Evolutionary conservation across 2,797 vertebrate species (phyloP).

Genomic region (Aplochiton taeniatus): DNA sequence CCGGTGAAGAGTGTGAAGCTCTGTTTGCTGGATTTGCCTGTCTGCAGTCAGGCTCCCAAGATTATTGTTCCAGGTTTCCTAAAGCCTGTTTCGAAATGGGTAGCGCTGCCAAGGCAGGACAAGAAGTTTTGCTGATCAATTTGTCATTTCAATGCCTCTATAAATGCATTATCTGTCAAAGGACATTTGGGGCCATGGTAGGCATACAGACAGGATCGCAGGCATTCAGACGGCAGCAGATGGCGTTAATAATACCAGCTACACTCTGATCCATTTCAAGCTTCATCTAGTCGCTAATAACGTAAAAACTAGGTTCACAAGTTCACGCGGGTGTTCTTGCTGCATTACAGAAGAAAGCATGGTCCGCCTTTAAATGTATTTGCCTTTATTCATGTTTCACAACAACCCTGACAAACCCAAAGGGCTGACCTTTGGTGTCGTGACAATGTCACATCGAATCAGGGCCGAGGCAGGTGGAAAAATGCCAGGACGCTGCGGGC

Average conservation of each 20-base stretch:
- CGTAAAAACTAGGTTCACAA: too few species aligned
- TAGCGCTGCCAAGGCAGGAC: conserved; percentile 12
- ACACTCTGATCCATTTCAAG: too few species aligned
- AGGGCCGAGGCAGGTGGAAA: neutral
- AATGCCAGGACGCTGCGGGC: conserved; percentile 5
- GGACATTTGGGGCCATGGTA: neutral
- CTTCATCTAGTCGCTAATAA: too few species aligned
- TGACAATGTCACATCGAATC: neutral
- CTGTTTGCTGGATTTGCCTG: conserved; percentile 8
- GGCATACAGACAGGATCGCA: neutral
- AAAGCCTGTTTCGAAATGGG: neutral
- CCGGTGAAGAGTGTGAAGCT: conserved; percentile 17
- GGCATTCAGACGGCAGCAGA: neutral
- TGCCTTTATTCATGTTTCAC: too few species aligned
- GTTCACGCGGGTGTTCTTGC: too few species aligned
- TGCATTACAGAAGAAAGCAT: too few species aligned
- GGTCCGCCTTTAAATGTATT: too few species aligned
- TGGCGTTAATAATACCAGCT: neutral
- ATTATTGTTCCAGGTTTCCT: neutral
- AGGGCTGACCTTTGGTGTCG: neutral
- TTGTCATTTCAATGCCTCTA: conserved; percentile 4
- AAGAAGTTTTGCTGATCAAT: neutral
- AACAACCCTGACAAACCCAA: neutral
- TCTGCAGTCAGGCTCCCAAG: neutral
- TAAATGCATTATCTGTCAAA: conserved; percentile 2